These are phyloP conservation scores for Rhamnusium bicolor DNA, from an alignment of 2,888 invertebrate genomes.

Conservation along the genomic window DNA sequence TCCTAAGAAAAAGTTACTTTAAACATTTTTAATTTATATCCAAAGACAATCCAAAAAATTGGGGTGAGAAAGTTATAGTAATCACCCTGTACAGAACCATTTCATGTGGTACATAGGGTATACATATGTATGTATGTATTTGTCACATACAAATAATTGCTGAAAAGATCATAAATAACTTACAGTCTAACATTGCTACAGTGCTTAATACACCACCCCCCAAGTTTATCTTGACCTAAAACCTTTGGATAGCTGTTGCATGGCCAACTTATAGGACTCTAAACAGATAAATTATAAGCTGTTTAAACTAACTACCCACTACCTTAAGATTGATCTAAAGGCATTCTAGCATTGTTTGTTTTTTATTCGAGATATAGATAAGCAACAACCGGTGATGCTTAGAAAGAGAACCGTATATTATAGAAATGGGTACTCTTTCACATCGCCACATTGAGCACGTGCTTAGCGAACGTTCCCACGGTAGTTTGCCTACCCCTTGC, in stretches of 20 bases:
- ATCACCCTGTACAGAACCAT: too few relatives aligned
- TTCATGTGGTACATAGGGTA: too few relatives aligned
- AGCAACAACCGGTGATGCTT: slow-evolving; percentile 30
- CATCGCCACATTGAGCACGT: slow-evolving; percentile 64
- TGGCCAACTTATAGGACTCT: not conserved
- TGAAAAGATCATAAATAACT: not conserved
- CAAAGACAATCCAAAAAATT: too few relatives aligned
- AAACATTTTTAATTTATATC: too few relatives aligned
- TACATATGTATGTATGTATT: too few relatives aligned
- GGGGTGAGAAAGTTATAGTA: too few relatives aligned
- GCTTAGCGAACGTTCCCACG: slow-evolving; percentile 72
- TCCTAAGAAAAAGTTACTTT: too few relatives aligned
- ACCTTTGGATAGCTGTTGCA: not conserved
- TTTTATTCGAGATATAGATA: slow-evolving; percentile 40
- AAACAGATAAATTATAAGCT: slow-evolving; percentile 17
- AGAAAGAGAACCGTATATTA: slow-evolving; percentile 35
- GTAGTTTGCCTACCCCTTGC: slow-evolving; percentile 61
- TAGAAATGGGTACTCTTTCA: slow-evolving; percentile 44
- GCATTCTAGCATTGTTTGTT: slow-evolving; percentile 40
- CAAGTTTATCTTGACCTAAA: not conserved
- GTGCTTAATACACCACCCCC: slow-evolving; percentile 9
- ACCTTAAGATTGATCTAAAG: slow-evolving; percentile 18
- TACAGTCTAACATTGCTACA: not conserved
- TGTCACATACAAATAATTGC: too few relatives aligned
- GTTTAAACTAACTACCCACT: slow-evolving; percentile 28